A percentile compares a stretch with the other conserved stretches of the same genome.
Evolutionary conservation across 2,113 vertebrate species (phyloP).

Genomic region (Etheostoma spectabile): DNA sequence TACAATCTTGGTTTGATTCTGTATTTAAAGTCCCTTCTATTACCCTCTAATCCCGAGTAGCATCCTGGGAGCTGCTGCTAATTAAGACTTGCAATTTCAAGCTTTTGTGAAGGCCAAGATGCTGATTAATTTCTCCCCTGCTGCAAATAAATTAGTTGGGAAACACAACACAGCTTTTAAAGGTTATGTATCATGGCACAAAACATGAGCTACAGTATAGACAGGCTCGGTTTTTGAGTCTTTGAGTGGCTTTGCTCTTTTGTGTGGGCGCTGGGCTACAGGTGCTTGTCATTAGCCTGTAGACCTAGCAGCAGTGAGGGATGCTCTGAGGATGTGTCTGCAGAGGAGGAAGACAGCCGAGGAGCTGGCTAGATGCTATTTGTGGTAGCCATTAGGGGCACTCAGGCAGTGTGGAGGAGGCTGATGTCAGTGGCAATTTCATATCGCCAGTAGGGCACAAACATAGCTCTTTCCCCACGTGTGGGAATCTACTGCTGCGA

Average conservation of each 20-base stretch:
- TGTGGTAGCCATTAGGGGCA: constrained; percentile 65
- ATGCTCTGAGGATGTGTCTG: constrained; percentile 37
- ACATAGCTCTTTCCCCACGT: constrained; percentile 6
- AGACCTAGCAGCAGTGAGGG: constrained; percentile 37
- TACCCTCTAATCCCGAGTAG: background rate
- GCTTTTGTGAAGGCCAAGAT: background rate
- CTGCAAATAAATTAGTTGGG: background rate
- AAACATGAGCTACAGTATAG: background rate
- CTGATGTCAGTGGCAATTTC: constrained; percentile 34
- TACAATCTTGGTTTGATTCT: background rate
- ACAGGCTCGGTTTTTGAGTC: background rate
- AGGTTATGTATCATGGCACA: background rate
- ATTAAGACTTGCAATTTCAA: background rate
- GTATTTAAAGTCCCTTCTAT: background rate
- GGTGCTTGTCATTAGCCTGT: constrained; percentile 34
- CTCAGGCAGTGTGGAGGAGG: constrained; percentile 61
- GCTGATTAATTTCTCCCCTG: background rate
- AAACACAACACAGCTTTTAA: background rate
- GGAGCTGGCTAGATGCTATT: constrained; percentile 60
- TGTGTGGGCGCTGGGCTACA: constrained; percentile 36
- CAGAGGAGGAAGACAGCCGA: constrained; percentile 46
- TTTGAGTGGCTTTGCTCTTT: constrained; percentile 4
- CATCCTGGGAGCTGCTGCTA: background rate
- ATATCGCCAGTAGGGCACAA: constrained; percentile 10
- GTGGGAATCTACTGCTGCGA: constrained; percentile 1